Conservation (phyloP, 2,797 vertebrate genomes). For the Pangasius krempfi region DNA sequence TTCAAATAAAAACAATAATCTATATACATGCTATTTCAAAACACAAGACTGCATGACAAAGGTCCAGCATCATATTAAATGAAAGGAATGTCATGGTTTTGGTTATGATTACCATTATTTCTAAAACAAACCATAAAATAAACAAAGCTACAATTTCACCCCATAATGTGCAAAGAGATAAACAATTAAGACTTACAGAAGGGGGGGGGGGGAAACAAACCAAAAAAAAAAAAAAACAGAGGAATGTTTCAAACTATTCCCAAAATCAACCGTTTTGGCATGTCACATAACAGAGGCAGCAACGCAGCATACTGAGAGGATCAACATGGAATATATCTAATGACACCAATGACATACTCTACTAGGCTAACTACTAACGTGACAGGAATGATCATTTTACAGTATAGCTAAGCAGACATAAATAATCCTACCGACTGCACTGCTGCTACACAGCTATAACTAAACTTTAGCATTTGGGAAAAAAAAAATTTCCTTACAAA, state of each 20-base stretch:
- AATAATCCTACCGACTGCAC: not conserved
- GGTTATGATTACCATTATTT: not conserved
- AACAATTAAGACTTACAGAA: slow-evolving; percentile 31
- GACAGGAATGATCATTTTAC: not conserved
- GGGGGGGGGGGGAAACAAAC: not conserved
- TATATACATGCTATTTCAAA: slow-evolving; percentile 36
- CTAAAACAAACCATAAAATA: slow-evolving; percentile 15
- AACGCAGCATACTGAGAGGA: not conserved
- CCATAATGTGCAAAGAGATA: slow-evolving; percentile 39
- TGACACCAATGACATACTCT: not conserved
- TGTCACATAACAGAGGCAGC: slow-evolving; percentile 24
- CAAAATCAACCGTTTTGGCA: slow-evolving; percentile 25
- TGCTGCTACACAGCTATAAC: not conserved
- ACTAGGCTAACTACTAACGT: not conserved
- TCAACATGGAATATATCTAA: slow-evolving; percentile 21
- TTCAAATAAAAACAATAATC: slow-evolving; percentile 41
- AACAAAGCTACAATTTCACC: slow-evolving; percentile 6
- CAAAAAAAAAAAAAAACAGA: not conserved
- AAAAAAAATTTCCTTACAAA: not conserved
- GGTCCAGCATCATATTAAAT: slow-evolving; percentile 54
- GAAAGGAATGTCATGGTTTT: slow-evolving; percentile 50
- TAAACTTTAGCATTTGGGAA: not conserved
- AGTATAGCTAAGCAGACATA: slow-evolving; percentile 1
- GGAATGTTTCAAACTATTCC: slow-evolving; percentile 37
- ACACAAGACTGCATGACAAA: slow-evolving; percentile 33